Evolutionary conservation across 2,888 invertebrate species (phyloP), one percentile per base, ranked within the genome.

Genomic region (Mellilla xanthometata): DNA sequence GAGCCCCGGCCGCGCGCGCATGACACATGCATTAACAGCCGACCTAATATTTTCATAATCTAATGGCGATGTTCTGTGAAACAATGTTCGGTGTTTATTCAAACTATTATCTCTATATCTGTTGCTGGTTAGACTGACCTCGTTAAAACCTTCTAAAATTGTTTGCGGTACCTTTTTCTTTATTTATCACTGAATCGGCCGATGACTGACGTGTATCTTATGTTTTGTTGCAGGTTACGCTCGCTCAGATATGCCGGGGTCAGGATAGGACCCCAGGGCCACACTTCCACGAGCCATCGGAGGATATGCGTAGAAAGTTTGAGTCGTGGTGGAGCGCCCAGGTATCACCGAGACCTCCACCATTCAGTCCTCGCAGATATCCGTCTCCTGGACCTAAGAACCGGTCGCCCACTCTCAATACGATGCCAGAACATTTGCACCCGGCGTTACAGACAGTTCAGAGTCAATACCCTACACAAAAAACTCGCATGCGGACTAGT

Each of bases 401-500:
- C 47, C 84, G 91, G 28, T 88, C 88, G 29, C 90, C 80, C 45
- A 91, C 80, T 13, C 64, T 81, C 33, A 90, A 71, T 51, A 67
- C 80, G 10, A 89, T 84, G 60, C 90, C 86, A 49, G 93, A 90
- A 63, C 90, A 91, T 58, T 85, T 93, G 13, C 95, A 95, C 71
- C 95, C 95, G 3, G 94, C 94, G 3, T 85, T 95, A 62, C 94
- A 95, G 81, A 93, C 93, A 3, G 94, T 95, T 52, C 94, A 95
- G 72, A 93, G 88, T 62, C 94, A 94, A 76, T 93, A 94, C 60
- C 93, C 94, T 3, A 95, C 94, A 13, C 96, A 96, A 75, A 97
- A 97, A 84, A 97, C 97, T 2, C 92, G 98, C 65, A 97, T 98
- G 96, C 92, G 99, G 58, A 98, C 98, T 10, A 98, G 97, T 71